Base-by-base conservation (phyloP, 2,888 invertebrate species). In the Amiota mariae region DNA sequence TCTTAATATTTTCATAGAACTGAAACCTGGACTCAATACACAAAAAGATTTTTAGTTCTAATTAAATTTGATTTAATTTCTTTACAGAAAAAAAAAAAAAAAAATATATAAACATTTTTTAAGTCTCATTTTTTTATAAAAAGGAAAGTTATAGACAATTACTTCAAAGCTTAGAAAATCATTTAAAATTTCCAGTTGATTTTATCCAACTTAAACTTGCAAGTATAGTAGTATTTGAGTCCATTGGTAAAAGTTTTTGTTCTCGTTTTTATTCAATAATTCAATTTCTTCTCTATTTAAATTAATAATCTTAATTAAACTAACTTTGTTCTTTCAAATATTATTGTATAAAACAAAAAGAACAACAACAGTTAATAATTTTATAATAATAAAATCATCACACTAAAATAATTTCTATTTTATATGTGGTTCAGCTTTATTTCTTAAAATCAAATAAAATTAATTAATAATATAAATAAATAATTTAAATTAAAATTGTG, bases 381-480 rank as follows among this genome's bases (percentile, higher is more conserved):
- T 46, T 63, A 63, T 48, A 18, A 49, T 1, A 51, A 36, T 10
- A 54, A 13, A 80, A 87, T 89, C 89, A 89, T 89, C 90, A 89
- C 85, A 82, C 89, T 90, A 87, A 89, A 89, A 89, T 88, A 88
- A 89, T 90, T 89, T 89, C 89, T 89, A 84, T 88, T 88, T 89
- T 89, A 90, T 89, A 88, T 89, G 89, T 89, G 89, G 89, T 89
- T 89, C 89, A 90, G 89, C 90, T 90, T 89, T 89, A 88, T 88
- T 82, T 57, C 51, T 59, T 59, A 59, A 59, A 59, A 15, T 15
- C 8, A 59, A 75, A 79, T 78, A 73, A 24, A 70, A 66, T 64
- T 49, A 71, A 64, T 75, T 79, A 79, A 73, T 20, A 70, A 66
- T 64, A 51, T 67, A 64, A 67, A 64, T 48, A 18, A 63, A 59